Evolutionary conservation across 2,888 invertebrate genomes (phyloP), one percentile per base, ranked within the genome.

Genomic region (Drosophila ezoana): DNA sequence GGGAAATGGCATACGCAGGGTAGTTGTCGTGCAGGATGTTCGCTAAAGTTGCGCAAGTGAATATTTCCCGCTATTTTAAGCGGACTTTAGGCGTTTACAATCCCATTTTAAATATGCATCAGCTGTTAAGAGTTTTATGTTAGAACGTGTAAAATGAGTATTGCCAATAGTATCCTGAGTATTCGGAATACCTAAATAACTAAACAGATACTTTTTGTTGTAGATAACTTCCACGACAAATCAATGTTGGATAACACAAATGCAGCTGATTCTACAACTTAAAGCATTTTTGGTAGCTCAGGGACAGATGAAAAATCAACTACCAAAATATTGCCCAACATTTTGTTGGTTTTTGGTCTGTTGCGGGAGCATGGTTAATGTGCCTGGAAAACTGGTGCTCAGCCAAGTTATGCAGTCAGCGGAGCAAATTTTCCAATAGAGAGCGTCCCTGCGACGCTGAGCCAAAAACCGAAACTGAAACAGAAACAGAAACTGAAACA

Each of bases 41-140:
- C 52, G 61, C 20, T 41, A 57, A 62, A 76, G 70, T 82, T 83
- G 83, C 86, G 86, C 83, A 83, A 83, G 86, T 73, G 67, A 60
- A 72, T 62, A 83, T 69, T 80, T 83, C 86, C 83, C 83, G 81
- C 70, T 83, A 83, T 83, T 79, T 58, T 37, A 49, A 53, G 33
- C 54, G 51, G 32, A 38, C 44, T 13, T 13, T 52, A 35, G 51
- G 53, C 53, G 20, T 35, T 48, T 37, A 28, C 14, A 33, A 63
- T 11, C 35, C 43, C 16, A 51, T 37, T 54, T 20, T 5, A 28
- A 62, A 43, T 14, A 38, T 53, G 18, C 56, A 62, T 75, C 71
- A 75, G 72, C 75, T 75, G 75, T 56, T 75, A 2, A 9, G 20
- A 9, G 8, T 6, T 9, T n/a, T 16, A 20, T 13, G 32, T 43